Conservation (phyloP, 2,888 invertebrate genomes). For the Carterocephalus palaemon region DNA sequence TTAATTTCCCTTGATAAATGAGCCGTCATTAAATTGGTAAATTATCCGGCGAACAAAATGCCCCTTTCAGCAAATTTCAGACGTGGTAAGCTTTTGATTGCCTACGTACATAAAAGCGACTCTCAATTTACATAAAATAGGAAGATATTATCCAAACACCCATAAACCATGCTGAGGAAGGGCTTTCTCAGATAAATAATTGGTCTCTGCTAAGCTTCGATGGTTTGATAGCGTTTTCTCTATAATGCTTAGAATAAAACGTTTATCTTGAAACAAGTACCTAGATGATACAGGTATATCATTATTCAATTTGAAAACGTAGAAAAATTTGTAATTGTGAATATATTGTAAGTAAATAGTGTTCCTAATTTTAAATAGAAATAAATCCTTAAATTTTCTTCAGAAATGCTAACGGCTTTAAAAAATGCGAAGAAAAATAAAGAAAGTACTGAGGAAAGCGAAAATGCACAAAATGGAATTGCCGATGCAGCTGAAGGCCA, state of each 20-base stretch:
- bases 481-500: not conserved
- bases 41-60: constrained; percentile 38
- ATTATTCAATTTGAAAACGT: too few relatives aligned
- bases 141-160: too few relatives aligned
- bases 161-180: too few relatives aligned
- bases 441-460: constrained; percentile 29
- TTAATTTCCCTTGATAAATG: constrained; percentile 1
- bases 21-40: constrained; percentile 11
- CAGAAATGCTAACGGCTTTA: constrained; percentile 61
- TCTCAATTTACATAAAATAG: constrained; percentile 5
- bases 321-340: too few relatives aligned
- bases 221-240: too few relatives aligned
- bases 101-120: not conserved
- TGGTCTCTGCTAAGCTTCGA: too few relatives aligned
- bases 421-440: constrained; percentile 59
- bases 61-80: constrained; percentile 63
- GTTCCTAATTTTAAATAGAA: not conserved
- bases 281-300: too few relatives aligned
- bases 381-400: constrained; percentile 23
- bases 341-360: too few relatives aligned
- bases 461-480: constrained; percentile 1
- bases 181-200: too few relatives aligned
- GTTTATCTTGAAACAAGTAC: too few relatives aligned
- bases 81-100: constrained; percentile 46
- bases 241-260: too few relatives aligned